These are phyloP conservation scores for Pammene fasciana DNA, from an alignment of 2,888 invertebrate species.

Conservation along the genomic window DNA sequence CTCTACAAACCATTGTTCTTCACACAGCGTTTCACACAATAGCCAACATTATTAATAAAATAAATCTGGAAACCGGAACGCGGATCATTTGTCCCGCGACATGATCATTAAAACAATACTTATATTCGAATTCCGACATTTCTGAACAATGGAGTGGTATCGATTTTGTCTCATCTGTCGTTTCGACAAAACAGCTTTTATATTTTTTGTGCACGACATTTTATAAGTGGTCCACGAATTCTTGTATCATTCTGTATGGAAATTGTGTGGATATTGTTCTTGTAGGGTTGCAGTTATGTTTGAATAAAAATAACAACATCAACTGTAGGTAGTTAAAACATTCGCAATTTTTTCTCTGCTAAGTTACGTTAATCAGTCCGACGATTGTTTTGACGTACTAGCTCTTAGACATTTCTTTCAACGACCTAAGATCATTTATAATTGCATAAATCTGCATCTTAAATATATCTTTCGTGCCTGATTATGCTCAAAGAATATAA, in stretches of 20 bases:
- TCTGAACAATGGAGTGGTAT: slow-evolving; percentile 26
- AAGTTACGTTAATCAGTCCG: no score
- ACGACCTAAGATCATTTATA: no score
- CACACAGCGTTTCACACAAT: slow-evolving; percentile 31
- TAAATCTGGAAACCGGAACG: slow-evolving; percentile 33
- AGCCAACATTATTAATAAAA: slow-evolving; percentile 35
- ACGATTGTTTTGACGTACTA: no score
- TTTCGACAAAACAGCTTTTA: slow-evolving; percentile 11
- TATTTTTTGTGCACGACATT: slow-evolving; percentile 7
- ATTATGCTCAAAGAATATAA: no score
- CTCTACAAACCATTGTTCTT: slow-evolving; percentile 17
- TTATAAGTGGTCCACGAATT: not conserved
- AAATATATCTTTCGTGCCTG: no score
- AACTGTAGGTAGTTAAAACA: no score
- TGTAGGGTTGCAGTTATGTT: not conserved
- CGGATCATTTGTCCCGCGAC: slow-evolving; percentile 31
- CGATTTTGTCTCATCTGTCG: slow-evolving; percentile 30
- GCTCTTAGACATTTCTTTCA: no score
- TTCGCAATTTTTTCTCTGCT: no score
- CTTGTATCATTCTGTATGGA: not conserved
- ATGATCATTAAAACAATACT: slow-evolving; percentile 34
- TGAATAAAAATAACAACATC: no score
- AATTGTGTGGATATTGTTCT: not conserved
- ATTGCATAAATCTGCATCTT: no score
- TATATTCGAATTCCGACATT: slow-evolving; percentile 23